phyloP scores from a whole-genome alignment of 2,797 vertebrate genomes.

The Schizopygopsis malacanthus region DNA sequence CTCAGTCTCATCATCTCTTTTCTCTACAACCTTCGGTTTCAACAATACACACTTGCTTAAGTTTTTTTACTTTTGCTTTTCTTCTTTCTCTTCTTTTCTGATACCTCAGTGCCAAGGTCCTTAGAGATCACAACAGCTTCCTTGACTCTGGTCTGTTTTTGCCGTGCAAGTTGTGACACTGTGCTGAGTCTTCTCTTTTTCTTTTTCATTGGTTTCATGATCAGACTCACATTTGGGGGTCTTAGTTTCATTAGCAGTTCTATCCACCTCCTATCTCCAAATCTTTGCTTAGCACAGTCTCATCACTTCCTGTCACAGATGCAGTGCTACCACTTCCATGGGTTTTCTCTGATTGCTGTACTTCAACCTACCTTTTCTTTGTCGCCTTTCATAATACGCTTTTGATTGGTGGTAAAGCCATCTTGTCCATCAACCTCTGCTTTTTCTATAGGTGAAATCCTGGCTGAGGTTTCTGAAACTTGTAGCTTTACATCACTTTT shows the following conservation, averaged over 20 bases:
- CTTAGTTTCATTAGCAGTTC: background rate
- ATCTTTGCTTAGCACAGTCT: constrained; percentile 5
- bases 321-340: constrained; percentile 2
- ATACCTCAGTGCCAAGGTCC: constrained; percentile 41
- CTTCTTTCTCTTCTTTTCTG: constrained; percentile 57
- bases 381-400: background rate
- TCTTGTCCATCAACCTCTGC: background rate
- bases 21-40: constrained; percentile 42
- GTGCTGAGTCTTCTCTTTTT: constrained; percentile 14
- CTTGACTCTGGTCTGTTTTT: constrained; percentile 13
- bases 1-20: constrained; percentile 28
- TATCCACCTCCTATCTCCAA: background rate
- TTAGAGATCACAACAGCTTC: constrained; percentile 37
- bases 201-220: background rate
- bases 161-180: background rate
- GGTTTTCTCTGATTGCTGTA: constrained; percentile 18
- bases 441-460: background rate
- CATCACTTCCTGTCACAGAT: background rate
- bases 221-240: background rate
- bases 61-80: constrained; percentile 58
- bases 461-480: background rate
- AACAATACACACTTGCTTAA: constrained; percentile 34
- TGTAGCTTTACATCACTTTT: constrained; percentile 34
- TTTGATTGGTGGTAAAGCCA: background rate
- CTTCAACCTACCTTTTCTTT: constrained; percentile 33